phyloP scores from a whole-genome alignment of 1,140 invertebrate genomes.

The Reticulitermes speratus region DNA sequence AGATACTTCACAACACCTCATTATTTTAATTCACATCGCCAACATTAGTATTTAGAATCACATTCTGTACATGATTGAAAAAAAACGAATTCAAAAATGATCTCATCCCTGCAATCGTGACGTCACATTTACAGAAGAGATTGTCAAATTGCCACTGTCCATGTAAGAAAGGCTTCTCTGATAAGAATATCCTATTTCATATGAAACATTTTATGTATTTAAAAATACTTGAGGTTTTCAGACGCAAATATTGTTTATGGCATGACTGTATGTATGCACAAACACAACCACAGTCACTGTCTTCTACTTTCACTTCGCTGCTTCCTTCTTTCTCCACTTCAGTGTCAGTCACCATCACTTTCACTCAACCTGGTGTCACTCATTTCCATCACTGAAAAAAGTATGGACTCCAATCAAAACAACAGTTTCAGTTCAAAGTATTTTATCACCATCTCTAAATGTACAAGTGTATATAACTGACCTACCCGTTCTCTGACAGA shows the following conservation, averaged over 20 bases:
- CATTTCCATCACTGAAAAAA: not conserved
- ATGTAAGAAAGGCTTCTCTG: not conserved
- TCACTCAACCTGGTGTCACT: not conserved
- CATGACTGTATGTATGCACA: not conserved
- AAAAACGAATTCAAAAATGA: not conserved
- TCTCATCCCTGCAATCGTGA: constrained; percentile 3
- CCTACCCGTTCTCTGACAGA: too few species aligned
- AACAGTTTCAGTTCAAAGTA: too few species aligned
- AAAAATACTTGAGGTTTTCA: constrained; percentile 10
- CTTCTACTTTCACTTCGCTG: not conserved
- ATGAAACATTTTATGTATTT: constrained; percentile 1
- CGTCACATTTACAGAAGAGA: constrained; percentile 2
- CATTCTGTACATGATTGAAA: not conserved
- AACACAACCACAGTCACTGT: not conserved
- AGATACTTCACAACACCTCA: not conserved
- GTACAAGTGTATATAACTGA: too few species aligned
- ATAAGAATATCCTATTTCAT: not conserved
- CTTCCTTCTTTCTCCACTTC: not conserved
- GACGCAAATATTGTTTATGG: not conserved
- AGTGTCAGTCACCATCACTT: not conserved
- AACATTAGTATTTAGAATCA: not conserved
- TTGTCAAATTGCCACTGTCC: constrained; percentile 1
- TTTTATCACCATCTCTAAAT: too few species aligned
- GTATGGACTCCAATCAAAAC: not conserved
- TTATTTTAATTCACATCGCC: not conserved